Conservation (phyloP, 2,797 vertebrate species). For the Gephyroberyx darwinii region DNA sequence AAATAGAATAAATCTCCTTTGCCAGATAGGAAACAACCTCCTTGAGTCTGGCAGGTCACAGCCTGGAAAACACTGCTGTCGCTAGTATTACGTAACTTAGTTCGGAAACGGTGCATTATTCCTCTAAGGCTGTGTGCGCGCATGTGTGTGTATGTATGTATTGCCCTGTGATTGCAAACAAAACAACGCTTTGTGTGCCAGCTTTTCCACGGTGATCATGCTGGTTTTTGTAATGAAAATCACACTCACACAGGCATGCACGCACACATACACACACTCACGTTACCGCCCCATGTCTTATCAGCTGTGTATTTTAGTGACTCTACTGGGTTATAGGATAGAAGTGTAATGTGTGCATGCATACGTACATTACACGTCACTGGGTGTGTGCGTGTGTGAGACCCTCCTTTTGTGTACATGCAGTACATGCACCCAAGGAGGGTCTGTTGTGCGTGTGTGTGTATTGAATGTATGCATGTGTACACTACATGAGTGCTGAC, state of each 20-base stretch:
- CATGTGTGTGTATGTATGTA: background rate
- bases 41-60: constrained; percentile 3
- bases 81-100: constrained; percentile 42
- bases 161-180: no score
- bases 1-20: background rate
- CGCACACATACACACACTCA: no score
- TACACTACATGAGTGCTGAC: no score
- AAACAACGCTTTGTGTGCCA: background rate
- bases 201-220: background rate
- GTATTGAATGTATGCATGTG: no score
- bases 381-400: background rate
- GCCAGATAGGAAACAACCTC: background rate
- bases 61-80: constrained; percentile 14
- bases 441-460: no score
- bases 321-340: no score
- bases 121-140: background rate
- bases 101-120: constrained; percentile 27
- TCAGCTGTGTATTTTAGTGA: background rate
- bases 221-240: background rate
- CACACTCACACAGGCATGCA: no score
- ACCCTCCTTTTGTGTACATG: background rate
- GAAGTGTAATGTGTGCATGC: no score
- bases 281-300: background rate
- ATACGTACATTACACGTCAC: background rate
- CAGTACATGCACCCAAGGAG: no score